A percentile compares a stretch with the other conserved stretches of the same genome.
These are phyloP conservation scores for Zingel zingel DNA, from an alignment of 2,113 vertebrate species.

Conservation along the genomic window DNA sequence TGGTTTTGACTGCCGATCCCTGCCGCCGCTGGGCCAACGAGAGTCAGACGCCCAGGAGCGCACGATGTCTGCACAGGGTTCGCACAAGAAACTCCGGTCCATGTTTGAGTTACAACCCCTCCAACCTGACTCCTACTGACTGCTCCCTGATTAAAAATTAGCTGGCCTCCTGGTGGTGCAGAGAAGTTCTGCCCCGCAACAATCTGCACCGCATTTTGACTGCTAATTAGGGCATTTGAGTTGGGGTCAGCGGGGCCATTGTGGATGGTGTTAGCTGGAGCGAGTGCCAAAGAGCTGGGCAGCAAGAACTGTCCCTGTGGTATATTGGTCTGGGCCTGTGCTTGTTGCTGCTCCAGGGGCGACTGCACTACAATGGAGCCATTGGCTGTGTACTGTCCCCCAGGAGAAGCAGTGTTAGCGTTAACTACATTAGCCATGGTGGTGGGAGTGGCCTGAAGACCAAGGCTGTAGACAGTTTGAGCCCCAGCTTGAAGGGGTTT, in stretches of 20 bases:
- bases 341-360: slow-evolving; percentile 84
- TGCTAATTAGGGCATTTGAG: slow-evolving; percentile 90
- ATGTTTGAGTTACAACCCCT: slow-evolving; percentile 63
- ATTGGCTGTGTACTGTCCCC: slow-evolving; percentile 77
- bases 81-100: slow-evolving; percentile 70
- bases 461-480: slow-evolving; percentile 91
- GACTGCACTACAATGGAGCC: slow-evolving; percentile 85
- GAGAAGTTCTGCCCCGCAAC: slow-evolving; percentile 92
- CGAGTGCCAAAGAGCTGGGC: slow-evolving; percentile 90
- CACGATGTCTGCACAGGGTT: slow-evolving; percentile 82
- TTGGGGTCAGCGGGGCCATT: slow-evolving; percentile 86
- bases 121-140: slow-evolving; percentile 82
- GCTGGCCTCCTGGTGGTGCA: slow-evolving; percentile 86
- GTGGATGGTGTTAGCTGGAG: slow-evolving; percentile 87
- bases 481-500: slow-evolving; percentile 92
- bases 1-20: slow-evolving; percentile 86
- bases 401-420: slow-evolving; percentile 81
- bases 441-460: slow-evolving; percentile 82
- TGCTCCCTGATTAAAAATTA: slow-evolving; percentile 91
- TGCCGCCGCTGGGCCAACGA: slow-evolving; percentile 87
- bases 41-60: slow-evolving; percentile 85
- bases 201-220: slow-evolving; percentile 92
- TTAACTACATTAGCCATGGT: slow-evolving; percentile 80
- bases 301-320: slow-evolving; percentile 92
- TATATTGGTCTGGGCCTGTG: slow-evolving; percentile 84